Evolutionary conservation across 2,888 invertebrate species (phyloP).

Genomic region (Scaptomyza caliginosa): DNA sequence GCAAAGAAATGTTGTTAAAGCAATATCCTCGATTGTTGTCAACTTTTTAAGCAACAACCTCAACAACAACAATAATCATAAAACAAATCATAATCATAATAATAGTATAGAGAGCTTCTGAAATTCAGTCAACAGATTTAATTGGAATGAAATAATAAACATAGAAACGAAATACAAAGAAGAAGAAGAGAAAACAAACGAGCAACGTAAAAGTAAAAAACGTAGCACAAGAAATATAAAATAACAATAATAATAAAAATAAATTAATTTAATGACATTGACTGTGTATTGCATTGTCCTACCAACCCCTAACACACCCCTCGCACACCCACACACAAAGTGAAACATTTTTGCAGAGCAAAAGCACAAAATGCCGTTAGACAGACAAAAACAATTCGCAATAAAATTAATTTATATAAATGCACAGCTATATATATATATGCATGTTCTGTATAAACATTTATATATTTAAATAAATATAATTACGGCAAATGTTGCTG

Average conservation of each 20-base stretch:
- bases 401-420: constrained; percentile 51
- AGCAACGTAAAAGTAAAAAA: no score
- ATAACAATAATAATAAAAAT: constrained; percentile 81
- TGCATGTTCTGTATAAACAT: background rate
- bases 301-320: background rate
- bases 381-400: background rate
- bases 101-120: constrained; percentile 25
- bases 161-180: constrained; percentile 51
- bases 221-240: constrained; percentile 35
- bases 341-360: constrained; percentile 13
- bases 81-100: constrained; percentile 34
- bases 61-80: constrained; percentile 17
- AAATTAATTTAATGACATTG: constrained; percentile 80
- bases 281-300: constrained; percentile 38
- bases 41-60: constrained; percentile 8
- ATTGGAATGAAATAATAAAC: constrained; percentile 80
- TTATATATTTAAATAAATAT: constrained; percentile 68
- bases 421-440: constrained; percentile 20
- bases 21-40: no score
- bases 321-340: constrained; percentile 13
- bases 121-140: constrained; percentile 73
- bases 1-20: no score
- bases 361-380: constrained; percentile 9
- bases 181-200: no score
- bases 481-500: constrained; percentile 52